Base-by-base conservation (phyloP, 2,797 vertebrate genomes). In the Helarctos malayanus region DNA sequence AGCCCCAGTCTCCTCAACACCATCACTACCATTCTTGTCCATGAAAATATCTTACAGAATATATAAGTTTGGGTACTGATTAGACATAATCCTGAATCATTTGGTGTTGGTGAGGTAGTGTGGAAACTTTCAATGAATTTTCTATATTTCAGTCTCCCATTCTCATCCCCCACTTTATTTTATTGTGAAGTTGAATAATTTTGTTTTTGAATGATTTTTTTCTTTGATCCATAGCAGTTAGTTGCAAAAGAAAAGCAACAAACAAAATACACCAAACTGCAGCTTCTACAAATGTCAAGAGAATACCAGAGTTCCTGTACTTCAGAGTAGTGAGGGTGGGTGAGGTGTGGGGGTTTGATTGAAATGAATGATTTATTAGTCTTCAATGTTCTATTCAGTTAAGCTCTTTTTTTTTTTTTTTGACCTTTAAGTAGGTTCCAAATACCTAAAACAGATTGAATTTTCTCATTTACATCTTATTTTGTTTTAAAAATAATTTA, bases 311-410 rank as follows among this genome's bases (percentile, higher is more conserved):
- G 93, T 81, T 93, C 23, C 79, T 89, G 4, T 9, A 38, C 65
- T 91, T 95, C 18, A 85, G 19, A 89, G 41, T 79, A 21, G 27
- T 91, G 56, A 61, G 81, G 27, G 27, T 56, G 15, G 86, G 25
- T 75, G 71, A 75, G 41, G 41, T 75, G 27, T 63, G 35, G n/a
- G 47, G 23, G 54, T 91, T 96, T 91, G 68, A 63, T 57, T 90
- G 80, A 94, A 91, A 83, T 78, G 68, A 93, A 56, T 65, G 21
- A 65, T 78, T 92, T 82, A 69, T 65, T 86, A 49, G 49, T 93
- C 15, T 71, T 84, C 38, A 65, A 2, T 92, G 68, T 89, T 95
- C 59, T 73, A 32, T 94, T 76, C 52, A 82, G 5, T 88, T 71
- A 81, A 52, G 13, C 73, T 76, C 2, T 7, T 5, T 41, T 52